Conservation (phyloP, 2,888 invertebrate species). For the Adela reaumurella region DNA sequence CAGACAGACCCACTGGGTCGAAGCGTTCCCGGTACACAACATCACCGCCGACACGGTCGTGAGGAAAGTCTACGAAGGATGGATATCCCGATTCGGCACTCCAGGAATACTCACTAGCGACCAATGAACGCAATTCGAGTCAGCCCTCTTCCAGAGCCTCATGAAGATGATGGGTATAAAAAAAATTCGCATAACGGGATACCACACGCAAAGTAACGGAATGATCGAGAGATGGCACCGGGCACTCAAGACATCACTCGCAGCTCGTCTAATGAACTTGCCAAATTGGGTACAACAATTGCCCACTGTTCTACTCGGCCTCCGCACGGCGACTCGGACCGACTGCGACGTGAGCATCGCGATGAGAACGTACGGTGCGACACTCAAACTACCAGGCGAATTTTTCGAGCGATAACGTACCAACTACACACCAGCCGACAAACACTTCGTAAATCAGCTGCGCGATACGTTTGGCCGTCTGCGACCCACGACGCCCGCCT, state of each 20-base stretch:
- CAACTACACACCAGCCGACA: too few species aligned
- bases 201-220: constrained; percentile 12
- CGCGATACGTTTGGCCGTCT: too few species aligned
- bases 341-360: constrained; percentile 2
- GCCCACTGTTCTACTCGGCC: constrained; percentile 16
- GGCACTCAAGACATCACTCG: constrained; percentile 14
- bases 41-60: constrained; percentile 15
- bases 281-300: constrained; percentile 16
- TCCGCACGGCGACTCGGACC: not conserved
- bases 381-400: constrained; percentile 3
- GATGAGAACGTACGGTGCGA: not conserved
- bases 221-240: constrained; percentile 15
- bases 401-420: constrained; percentile 3
- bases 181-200: constrained; percentile 1
- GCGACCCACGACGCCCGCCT: too few species aligned
- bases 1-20: constrained; percentile 13
- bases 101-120: constrained; percentile 17
- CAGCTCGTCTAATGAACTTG: constrained; percentile 3
- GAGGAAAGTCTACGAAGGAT: constrained; percentile 1
- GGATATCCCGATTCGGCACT: constrained; percentile 5
- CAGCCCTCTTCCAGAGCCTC: constrained; percentile 18
- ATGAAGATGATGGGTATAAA: constrained; percentile 9
- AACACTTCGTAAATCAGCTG: too few species aligned
- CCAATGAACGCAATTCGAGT: constrained; percentile 23
- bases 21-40: constrained; percentile 12